Evolutionary conservation across 53 echinoderm and acorn worm species (phyloP), one percentile per base, ranked within the genome.

Genomic region (Actinopyga echinites): DNA sequence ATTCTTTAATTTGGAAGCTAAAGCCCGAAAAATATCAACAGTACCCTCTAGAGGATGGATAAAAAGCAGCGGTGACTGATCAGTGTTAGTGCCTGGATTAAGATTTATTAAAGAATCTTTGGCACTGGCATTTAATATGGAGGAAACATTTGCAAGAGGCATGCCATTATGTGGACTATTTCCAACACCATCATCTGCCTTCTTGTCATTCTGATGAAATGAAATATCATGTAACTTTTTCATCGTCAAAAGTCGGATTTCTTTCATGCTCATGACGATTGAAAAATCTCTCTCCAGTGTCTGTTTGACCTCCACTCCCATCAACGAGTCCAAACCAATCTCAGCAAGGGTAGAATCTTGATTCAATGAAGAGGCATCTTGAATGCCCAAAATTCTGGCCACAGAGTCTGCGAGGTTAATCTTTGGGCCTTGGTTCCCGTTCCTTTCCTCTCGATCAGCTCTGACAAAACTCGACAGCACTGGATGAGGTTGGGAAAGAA

Each of bases 291-390:
- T 64, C 63, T 93, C 93, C 69, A 93, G 56, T 3, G 91, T 93
- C 74, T 93, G 93, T 23, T 90, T 91, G 32, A 93, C 93, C 37
- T 93, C 93, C 0, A 93, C 93, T 3, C 91, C 91, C 93, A 93
- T 93, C 83, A 91, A 36, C 8, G 93, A 93, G 42, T 93, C 93
- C 23, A 93, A 86, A 10, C 93, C 93, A 26, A 93, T 73, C 57
- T 93, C 93, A 12, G 90, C 91, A 11, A 93, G 85, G 8, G 91
- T 91, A 0, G 89, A 71, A 56, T 93, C 88, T 30, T 82, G 88
- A 60, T 85, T 91, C 38, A 93, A 53, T n/a, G 91, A 75, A 5
- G 79, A 52, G 30, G 88, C 83, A 63, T 93, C 93, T 43, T 54
- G 67, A 35, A 93, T 57, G 13, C 93, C 93, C 8, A 93, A 89